Evolutionary conservation across 2,888 invertebrate genomes (phyloP), one percentile per base, ranked within the genome.

Genomic region (Eupithecia subumbrata): DNA sequence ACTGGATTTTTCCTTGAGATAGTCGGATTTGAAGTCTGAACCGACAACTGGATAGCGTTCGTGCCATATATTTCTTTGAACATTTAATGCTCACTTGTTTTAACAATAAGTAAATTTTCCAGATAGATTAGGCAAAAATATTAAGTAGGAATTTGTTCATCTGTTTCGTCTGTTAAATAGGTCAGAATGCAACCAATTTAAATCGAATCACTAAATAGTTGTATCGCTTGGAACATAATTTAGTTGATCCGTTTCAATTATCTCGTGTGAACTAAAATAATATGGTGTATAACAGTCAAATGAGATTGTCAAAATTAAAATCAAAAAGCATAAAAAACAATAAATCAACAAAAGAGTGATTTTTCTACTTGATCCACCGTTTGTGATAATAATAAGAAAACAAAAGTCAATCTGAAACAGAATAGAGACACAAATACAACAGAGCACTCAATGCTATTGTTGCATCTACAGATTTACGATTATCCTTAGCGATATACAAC

Each of bases 401-500:
- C 90, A 91, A 90, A 91, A 89, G 88, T 84, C 83, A 80, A 84
- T 86, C 60, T 25, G 85, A 86, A 89, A 86, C 82, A 82, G 87
- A 89, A 90, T 90, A 90, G 88, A 88, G 87, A n/a, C 40, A 40
- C 40, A 40, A 67, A 40, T 67, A n/a, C n/a, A 67, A 34, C 86
- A 85, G 87, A 85, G 83, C 86, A 87, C 86, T 89, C 87, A 87
- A 89, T 88, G 85, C 83, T 85, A 89, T 91, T 89, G 89, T 87
- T 84, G 84, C 85, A 85, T 85, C 87, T 85, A 90, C 86, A 88
- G 76, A 88, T 91, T 91, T 91, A 92, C 89, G 89, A 89, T 89
- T 85, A 86, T 85, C 84, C 85, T 82, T 76, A 79, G 81, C 85
- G 86, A 86, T 87, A 86, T 87, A 83, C 84, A 86, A 88, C 85